A percentile compares a stretch with the other conserved stretches of the same genome.
These are phyloP conservation scores for Thomomys bottae DNA, from an alignment of 2,113 vertebrate species.

Conservation along the genomic window DNA sequence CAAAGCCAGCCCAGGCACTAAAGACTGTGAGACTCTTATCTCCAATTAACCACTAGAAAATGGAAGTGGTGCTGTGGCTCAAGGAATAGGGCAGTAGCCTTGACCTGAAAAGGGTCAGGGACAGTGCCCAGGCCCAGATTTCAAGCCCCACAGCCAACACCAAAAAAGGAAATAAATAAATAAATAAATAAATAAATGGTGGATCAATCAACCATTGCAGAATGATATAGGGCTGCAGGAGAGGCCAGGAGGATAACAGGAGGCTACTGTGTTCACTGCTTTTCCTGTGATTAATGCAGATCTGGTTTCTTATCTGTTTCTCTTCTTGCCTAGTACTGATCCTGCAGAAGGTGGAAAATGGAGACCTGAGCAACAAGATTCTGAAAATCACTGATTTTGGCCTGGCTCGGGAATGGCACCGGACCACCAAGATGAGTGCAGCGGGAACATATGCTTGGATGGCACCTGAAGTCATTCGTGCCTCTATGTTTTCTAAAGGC, in stretches of 20 bases:
- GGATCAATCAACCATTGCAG: not conserved
- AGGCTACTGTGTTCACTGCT: not conserved
- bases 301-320: constrained; percentile 49
- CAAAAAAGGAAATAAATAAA: too few relatives aligned
- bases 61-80: too few relatives aligned
- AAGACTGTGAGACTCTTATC: too few relatives aligned
- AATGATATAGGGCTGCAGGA: accelerated
- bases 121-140: too few relatives aligned
- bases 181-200: too few relatives aligned
- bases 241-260: not conserved
- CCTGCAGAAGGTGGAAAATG: constrained; percentile 95
- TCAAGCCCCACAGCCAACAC: too few relatives aligned
- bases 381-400: constrained; percentile 99
- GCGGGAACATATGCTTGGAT: constrained; percentile 99
- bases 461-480: constrained; percentile 98
- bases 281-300: not conserved
- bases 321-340: constrained; percentile 89
- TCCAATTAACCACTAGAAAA: too few relatives aligned
- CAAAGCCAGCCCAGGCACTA: too few relatives aligned
- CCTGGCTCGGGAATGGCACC: constrained; percentile 97
- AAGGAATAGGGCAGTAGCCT: too few relatives aligned
- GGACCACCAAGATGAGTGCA: constrained; percentile 98
- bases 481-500: constrained; percentile 98
- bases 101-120: too few relatives aligned
- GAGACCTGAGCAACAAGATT: constrained; percentile 96